Conservation (phyloP, 2,888 invertebrate species). For the Drosophila demipolita region DNA sequence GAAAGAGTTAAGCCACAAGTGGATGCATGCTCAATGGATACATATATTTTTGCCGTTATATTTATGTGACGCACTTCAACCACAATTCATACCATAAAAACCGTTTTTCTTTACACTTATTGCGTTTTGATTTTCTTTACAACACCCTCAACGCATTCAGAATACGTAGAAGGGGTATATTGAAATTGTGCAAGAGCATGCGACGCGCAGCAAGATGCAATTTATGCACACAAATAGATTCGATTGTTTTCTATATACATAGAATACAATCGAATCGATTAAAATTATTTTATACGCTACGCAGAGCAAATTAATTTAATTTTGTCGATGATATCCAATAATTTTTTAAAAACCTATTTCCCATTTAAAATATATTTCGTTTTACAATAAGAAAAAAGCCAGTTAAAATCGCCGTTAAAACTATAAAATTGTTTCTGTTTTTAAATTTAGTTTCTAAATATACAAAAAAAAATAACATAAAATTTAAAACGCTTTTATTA, state of each 20-base stretch:
- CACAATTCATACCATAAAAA: constrained; percentile 10
- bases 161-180: background rate
- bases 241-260: background rate
- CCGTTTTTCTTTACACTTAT: constrained; percentile 34
- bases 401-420: background rate
- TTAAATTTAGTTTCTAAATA: background rate
- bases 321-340: background rate
- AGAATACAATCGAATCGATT: background rate
- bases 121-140: constrained; percentile 43
- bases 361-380: background rate
- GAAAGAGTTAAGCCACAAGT: constrained; percentile 8
- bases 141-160: background rate
- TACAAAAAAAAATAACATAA: background rate
- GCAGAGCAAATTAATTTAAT: background rate
- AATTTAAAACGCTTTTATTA: background rate
- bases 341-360: background rate
- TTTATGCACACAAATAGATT: background rate
- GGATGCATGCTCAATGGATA: constrained; percentile 21
- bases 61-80: constrained; percentile 12
- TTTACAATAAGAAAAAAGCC: background rate
- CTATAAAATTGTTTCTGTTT: background rate
- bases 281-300: no score
- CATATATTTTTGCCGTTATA: constrained; percentile 30
- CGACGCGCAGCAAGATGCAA: background rate
- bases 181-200: background rate